Percentiles rank a stretch among this genome's conserved stretches.
Conservation (phyloP, 2,113 vertebrate species). For the Pachycephala philippinensis region DNA sequence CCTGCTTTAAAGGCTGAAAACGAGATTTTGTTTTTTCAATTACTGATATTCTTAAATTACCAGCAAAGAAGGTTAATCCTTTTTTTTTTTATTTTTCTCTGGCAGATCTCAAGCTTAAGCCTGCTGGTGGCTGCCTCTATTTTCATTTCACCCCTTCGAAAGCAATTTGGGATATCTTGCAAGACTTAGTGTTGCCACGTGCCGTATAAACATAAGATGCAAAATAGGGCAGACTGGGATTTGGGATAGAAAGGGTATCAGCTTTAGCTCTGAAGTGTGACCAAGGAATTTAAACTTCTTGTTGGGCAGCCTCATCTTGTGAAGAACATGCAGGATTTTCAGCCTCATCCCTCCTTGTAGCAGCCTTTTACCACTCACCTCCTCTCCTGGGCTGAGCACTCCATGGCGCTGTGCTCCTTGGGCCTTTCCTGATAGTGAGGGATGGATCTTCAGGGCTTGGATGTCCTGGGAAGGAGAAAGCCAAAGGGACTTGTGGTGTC, state of each 20-base stretch:
- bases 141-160: background rate
- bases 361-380: background rate
- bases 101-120: background rate
- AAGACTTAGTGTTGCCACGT: background rate
- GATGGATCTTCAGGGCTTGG: background rate
- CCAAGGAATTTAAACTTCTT: background rate
- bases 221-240: background rate
- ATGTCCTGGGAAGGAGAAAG: background rate
- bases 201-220: background rate
- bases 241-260: background rate
- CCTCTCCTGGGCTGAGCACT: background rate
- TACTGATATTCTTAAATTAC: background rate
- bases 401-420: rapidly evolving
- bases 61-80: background rate
- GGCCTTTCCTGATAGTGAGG: rapidly evolving
- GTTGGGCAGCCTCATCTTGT: background rate
- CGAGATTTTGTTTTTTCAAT: background rate
- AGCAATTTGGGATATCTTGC: background rate
- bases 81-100: background rate
- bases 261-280: background rate
- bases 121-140: background rate
- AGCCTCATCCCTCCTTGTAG: background rate
- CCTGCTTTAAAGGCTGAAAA: background rate
- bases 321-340: background rate
- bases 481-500: background rate